A percentile compares a stretch with the other conserved stretches of the same genome.
Conservation (phyloP, 2,888 invertebrate genomes). For the Drosophila bunnanda region DNA sequence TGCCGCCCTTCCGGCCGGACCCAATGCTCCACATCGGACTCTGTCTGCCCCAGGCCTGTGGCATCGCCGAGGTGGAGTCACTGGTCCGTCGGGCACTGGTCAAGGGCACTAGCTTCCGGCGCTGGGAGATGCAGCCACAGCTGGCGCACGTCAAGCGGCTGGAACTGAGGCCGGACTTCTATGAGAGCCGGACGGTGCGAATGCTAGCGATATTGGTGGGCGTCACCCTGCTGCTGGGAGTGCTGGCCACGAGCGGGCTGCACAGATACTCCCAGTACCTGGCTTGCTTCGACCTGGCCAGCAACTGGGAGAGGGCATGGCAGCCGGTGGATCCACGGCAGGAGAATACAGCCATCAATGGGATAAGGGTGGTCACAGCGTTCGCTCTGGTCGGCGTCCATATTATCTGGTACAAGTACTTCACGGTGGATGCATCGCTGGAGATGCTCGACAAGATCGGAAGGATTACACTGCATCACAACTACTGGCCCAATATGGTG, state of each 20-base stretch:
- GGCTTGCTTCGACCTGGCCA: slow-evolving; percentile 41
- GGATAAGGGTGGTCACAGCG: slow-evolving; percentile 50
- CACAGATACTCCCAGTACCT: slow-evolving; percentile 6
- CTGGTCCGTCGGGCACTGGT: slow-evolving; percentile 25
- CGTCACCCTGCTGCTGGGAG: slow-evolving; percentile 16
- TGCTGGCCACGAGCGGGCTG: slow-evolving; percentile 17
- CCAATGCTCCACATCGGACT: slow-evolving; percentile 52
- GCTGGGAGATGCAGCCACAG: slow-evolving; percentile 33
- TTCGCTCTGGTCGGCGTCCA: slow-evolving; percentile 36
- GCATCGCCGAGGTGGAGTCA: slow-evolving; percentile 27
- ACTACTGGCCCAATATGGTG: slow-evolving; percentile 25
- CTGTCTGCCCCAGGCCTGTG: slow-evolving; percentile 52
- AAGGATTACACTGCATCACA: slow-evolving; percentile 10
- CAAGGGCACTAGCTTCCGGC: neutral
- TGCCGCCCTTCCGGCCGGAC: neutral
- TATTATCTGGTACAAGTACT: slow-evolving; percentile 42
- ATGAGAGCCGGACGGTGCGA: slow-evolving; percentile 6
- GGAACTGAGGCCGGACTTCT: slow-evolving; percentile 3
- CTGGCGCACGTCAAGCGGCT: slow-evolving; percentile 48
- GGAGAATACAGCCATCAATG: slow-evolving; percentile 57
- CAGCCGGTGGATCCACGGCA: neutral
- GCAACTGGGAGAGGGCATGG: slow-evolving; percentile 50
- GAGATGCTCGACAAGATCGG: slow-evolving; percentile 2
- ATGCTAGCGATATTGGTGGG: slow-evolving; percentile 8
- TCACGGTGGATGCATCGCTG: slow-evolving; percentile 26